A percentile compares a stretch with the other conserved stretches of the same genome.
These are phyloP conservation scores for Phoxinus dragarum DNA, from an alignment of 2,797 vertebrate genomes.

Conservation along the genomic window DNA sequence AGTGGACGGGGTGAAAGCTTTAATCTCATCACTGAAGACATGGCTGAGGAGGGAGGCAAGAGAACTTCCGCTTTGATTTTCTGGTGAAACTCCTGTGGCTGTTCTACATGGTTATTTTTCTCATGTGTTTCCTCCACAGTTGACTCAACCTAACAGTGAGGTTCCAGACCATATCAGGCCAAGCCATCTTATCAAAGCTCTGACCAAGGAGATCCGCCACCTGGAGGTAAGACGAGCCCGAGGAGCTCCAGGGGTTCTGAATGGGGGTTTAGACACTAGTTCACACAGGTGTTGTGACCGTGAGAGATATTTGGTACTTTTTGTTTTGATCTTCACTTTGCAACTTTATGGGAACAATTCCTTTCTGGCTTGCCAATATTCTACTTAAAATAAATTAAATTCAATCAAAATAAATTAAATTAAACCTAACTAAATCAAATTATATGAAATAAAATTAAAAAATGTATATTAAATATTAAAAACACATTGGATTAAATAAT, in stretches of 20 bases:
- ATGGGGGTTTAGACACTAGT: not conserved
- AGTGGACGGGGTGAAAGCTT: conserved; percentile 93
- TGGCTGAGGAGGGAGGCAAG: conserved; percentile 98
- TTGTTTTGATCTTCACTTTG: not conserved
- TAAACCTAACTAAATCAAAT: not conserved
- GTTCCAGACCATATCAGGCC: conserved; percentile 96
- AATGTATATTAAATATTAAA: not conserved
- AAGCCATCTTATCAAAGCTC: conserved; percentile 95
- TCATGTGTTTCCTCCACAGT: conserved; percentile 64
- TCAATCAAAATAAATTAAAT: not conserved
- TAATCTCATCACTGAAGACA: conserved; percentile 91
- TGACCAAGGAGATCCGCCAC: conserved; percentile 95
- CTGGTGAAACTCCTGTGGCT: not conserved
- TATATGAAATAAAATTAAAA: too few species aligned
- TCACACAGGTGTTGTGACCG: not conserved
- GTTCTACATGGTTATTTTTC: not conserved
- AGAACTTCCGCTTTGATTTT: conserved; percentile 18
- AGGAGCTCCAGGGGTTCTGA: not conserved
- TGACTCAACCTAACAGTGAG: conserved; percentile 93
- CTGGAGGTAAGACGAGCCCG: conserved; percentile 87
- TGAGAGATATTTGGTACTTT: not conserved
- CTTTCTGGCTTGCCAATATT: not conserved
- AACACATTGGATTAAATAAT: not conserved
- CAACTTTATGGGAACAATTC: not conserved
- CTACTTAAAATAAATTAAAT: not conserved